Conservation (phyloP, 2,888 invertebrate genomes). For the Helleia helle region DNA sequence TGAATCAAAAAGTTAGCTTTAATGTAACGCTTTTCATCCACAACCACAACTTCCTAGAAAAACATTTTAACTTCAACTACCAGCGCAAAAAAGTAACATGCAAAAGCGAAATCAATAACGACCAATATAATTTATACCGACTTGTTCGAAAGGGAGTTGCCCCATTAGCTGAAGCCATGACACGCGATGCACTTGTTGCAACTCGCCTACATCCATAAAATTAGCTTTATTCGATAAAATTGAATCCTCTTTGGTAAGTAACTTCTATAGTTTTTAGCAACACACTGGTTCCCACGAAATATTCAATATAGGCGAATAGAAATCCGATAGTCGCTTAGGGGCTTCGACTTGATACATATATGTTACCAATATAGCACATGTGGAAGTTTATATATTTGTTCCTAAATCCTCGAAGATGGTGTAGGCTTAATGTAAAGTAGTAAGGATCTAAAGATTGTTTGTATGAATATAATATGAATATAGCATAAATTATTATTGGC, state of each 20-base stretch:
- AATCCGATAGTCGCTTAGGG: neutral
- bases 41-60: neutral
- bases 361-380: too few relatives aligned
- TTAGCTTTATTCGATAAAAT: slow-evolving; percentile 13
- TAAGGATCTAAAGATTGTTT: too few relatives aligned
- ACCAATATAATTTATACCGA: slow-evolving; percentile 8
- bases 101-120: slow-evolving; percentile 11
- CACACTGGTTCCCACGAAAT: slow-evolving; percentile 2
- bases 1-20: too few relatives aligned
- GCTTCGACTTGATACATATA: neutral
- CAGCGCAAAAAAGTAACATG: neutral
- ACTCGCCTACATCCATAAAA: slow-evolving; percentile 10
- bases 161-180: slow-evolving; percentile 17
- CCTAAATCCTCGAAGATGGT: too few relatives aligned
- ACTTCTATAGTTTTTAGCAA: slow-evolving; percentile 10
- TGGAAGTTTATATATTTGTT: too few relatives aligned
- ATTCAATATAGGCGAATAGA: neutral
- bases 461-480: too few relatives aligned
- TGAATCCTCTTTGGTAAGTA: slow-evolving; percentile 12
- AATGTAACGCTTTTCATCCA: too few relatives aligned
- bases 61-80: too few relatives aligned
- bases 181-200: slow-evolving; percentile 17
- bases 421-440: too few relatives aligned
- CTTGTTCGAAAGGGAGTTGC: slow-evolving; percentile 8
- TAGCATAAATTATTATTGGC: too few relatives aligned